Evolutionary conservation across 2,113 vertebrate species (phyloP), one percentile per base, ranked within the genome.

Genomic region (Pseudopipra pipra): DNA sequence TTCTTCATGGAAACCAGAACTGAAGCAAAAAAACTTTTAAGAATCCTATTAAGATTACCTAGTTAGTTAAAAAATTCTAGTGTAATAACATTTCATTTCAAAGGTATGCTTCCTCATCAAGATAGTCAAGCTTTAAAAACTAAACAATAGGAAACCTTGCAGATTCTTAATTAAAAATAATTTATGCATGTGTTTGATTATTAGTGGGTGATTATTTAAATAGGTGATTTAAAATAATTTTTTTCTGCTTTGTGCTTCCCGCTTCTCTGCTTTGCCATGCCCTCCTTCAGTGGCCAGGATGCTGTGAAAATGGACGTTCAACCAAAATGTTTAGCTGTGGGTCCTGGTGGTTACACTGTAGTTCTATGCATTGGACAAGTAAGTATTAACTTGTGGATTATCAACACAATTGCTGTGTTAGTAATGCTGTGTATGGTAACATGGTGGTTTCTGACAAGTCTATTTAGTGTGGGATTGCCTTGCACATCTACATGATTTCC

Each of bases 301-400:
- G 89, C 99, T 74, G 97, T 99, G 87, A 99, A 99, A 96, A 98
- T 99, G 99, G 99, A 99, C 47, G 90, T 98, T 43, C 99, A 99
- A 66, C 99, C 99, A 7, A 99, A 99, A 97, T 98, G 98, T 74
- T 95, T 99, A 44, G 98, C 99, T 1, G 98, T 98, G 11, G 98
- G 98, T 59, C 87, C 98, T 25, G 98, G 98, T 78, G 99, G 99
- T 5, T 98, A 99, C 31, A 95, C 98, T 1, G 96, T 99, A 90
- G 98, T 98, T 23, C 97, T 99, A 14, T 99, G 99, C 97, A 99
- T 99, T 67, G 99, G 98, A 37, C 98, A 99, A 98, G 99, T 99
- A 98, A 68, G 77, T 82, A 58, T 65, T 68, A 65, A 22, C 14
- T 35, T 52, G 10, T 28, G 19, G 24, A 14, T 90, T 73, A 16